Conservation (phyloP, 2,113 vertebrate species). For the Dasyornis broadbenti region DNA sequence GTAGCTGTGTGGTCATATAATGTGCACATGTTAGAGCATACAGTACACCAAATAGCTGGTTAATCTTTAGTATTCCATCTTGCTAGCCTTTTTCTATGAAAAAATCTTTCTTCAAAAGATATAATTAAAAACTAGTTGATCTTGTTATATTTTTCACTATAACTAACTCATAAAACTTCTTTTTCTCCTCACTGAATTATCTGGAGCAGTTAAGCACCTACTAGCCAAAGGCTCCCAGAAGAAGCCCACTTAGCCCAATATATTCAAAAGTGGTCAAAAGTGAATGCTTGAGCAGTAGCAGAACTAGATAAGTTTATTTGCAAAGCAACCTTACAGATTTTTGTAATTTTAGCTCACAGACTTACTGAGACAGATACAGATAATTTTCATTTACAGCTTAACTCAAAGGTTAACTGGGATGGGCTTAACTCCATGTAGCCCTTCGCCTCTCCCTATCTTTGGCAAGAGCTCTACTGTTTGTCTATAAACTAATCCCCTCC, state of each 20-base stretch:
- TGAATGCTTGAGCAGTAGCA: not conserved
- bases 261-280: not conserved
- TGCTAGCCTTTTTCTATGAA: not conserved
- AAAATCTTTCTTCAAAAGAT: not conserved
- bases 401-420: not conserved
- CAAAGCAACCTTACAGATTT: not conserved
- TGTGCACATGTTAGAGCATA: not conserved
- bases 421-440: not conserved
- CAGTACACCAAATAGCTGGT: not conserved
- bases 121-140: not conserved
- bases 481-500: not conserved
- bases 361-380: not conserved
- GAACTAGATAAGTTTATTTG: not conserved
- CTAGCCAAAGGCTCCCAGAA: not conserved
- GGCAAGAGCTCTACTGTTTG: not conserved
- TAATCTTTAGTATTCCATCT: not conserved
- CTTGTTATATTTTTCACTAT: not conserved
- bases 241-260: not conserved
- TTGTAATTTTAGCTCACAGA: not conserved
- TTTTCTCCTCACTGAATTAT: not conserved
- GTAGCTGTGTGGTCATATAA: not conserved
- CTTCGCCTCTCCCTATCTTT: not conserved
- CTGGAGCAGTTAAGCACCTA: not conserved
- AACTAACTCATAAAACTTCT: not conserved
- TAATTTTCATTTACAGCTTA: not conserved